Base-by-base conservation (phyloP, 2,113 vertebrate genomes). In the Rutilus rutilus region DNA sequence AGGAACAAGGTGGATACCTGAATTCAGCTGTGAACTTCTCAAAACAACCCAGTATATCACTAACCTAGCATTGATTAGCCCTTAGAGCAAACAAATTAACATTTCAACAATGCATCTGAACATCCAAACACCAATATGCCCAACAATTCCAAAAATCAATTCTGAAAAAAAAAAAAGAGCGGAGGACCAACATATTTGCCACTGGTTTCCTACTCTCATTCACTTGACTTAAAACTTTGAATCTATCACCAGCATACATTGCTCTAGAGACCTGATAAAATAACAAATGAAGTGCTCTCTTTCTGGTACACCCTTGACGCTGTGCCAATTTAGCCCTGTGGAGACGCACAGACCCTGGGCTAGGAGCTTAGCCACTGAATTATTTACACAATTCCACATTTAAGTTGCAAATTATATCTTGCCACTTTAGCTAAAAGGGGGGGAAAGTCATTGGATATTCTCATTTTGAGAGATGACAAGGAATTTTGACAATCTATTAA, bases 331-430 rank as follows among this genome's bases (percentile, higher is more conserved):
- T 78, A 47, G 82, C 47, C 85, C 71, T 87, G 75, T 78, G 80
- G 84, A 88, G 82, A 78, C 4, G 27, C 78, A 59, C 73, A 59
- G 62, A 83, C n/a, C 85, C 77, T 39, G 33, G 64, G 62, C 74
- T 39, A 75, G n/a, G 80, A 76, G 79, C 86, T 67, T 42, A 62
- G 69, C 89, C 85, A 5, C 84, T 90, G 62, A 90, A 89, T 89
- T 90, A 90, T 88, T 89, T 78, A 90, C 84, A 47, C 23, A 23
- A 57, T 89, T 79, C 59, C 21, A 27, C 83, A 87, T 89, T 88
- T 81, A 86, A 84, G 87, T 84, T 82, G 85, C 88, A 89, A 84
- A 89, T 83, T 78, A 84, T 83, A 64, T 86, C 73, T 69, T 21
- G 30, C 17, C 82, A 79, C 69, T 82, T 78, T 62, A 59, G 74